Evolutionary conservation across 2,113 vertebrate genomes (phyloP), one percentile per base, ranked within the genome.

Genomic region (Rhizomys pruinosus): DNA sequence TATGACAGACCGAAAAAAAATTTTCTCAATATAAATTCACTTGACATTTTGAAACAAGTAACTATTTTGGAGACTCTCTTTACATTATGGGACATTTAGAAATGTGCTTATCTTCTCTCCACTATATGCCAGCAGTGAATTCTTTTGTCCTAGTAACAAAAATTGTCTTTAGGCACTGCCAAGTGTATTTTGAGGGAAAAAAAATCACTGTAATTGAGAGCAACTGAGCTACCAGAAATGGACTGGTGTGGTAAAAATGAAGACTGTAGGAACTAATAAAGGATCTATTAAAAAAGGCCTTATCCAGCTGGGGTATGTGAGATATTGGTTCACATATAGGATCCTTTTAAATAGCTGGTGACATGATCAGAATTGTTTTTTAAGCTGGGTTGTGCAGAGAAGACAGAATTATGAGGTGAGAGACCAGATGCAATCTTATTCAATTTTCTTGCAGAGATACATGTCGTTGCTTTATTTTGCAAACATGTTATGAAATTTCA

Each of bases 401-500:
- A 88, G 89, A 86, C 57, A 71, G 55, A 76, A 76, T 29, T 37
- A 39, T 44, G 52, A 81, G 39, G 27, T 42, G 22, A 92, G 19
- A 86, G 42, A 89, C 17, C 23, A 89, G 27, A 91, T 19, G 39
- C 11, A 47, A 92, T 23, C 7, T 39, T 80, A 87, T 1, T 13
- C 25, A 90, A 15, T 84, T 81, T 63, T 91, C 22, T 84, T 87
- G 68, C 37, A 34, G 37, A 44, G 34, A 52, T 4, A n/a, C 55
- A 12, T 74, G 64, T 3, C n/a, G 17, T 57, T 73, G 23, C 52
- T 86, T 87, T 87, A 73, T 71, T 87, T 91, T 92, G 55, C 20
- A 69, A 92, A 63, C 27, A 81, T 42, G 52, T n/a, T 84, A 79
- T 63, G 4, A 92, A 92, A 91, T 92, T 64, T 91, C 23, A 95